Evolutionary conservation across 2,888 invertebrate species (phyloP), one percentile per base, ranked within the genome.

Genomic region (Rhingia campestris): DNA sequence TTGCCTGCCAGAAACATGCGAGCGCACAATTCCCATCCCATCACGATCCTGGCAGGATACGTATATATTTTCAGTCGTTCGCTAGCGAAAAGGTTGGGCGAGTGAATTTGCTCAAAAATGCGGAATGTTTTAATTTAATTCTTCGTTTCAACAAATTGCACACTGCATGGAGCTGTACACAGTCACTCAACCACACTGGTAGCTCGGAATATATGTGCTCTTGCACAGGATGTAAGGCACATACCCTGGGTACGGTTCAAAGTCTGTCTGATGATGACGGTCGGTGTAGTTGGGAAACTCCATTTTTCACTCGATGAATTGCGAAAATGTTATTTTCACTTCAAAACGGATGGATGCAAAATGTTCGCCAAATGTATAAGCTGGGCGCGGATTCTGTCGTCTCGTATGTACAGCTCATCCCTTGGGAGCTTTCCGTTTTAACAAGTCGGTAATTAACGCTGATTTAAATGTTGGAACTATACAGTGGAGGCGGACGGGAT

Each of bases 401-500:
- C 30, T 12, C 39, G 39, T 30, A 33, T 32, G 39, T 37, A 63
- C 58, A 54, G 43, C 39, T 10, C 53, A 64, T 73, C 81, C 66
- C 45, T 12, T 51, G 73, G 37, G 82, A 73, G 61, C 63, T 73
- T 69, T 47, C 49, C 63, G 37, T 53, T 72, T 79, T 77, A 81
- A 82, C 79, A 79, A 79, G 82, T 69, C 73, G 77, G 82, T 82
- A 82, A 82, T 82, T 82, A 82, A 82, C 73, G 79, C 67, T 79
- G 82, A 82, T 82, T 82, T 82, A 73, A 80, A 80, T 69, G 74
- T 45, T 47, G 53, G 49, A 43, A 5, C 30, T 22, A 22, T 10
- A 10, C 64, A 30, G 49, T 32, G 45, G 22, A 22, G 49, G 41
- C 41, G 45, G 32, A 35, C 51, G 56, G 14, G 4, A 10, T 45